These are phyloP conservation scores for Drosophila truncata DNA, from an alignment of 1,140 invertebrate species.

Conservation along the genomic window DNA sequence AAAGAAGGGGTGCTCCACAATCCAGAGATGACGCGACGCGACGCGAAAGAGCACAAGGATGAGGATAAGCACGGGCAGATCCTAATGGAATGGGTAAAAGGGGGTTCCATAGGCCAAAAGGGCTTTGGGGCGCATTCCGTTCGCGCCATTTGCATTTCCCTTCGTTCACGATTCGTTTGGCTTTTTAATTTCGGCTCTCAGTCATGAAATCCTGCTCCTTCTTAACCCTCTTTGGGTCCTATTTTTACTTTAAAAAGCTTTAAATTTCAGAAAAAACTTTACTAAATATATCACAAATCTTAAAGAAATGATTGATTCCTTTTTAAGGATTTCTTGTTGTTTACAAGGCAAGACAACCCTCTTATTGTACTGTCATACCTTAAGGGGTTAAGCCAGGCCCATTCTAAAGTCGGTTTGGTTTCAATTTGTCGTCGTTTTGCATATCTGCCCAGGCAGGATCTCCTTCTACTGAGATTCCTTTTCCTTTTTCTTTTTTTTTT, in stretches of 20 bases:
- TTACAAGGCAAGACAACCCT: not conserved
- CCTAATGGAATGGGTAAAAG: fast-evolving
- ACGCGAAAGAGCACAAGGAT: not conserved
- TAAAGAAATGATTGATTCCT: not conserved
- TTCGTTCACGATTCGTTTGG: conserved; percentile 36
- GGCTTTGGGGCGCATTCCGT: conserved; percentile 57
- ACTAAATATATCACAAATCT: not conserved
- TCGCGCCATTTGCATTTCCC: conserved; percentile 64
- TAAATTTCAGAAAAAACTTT: not conserved
- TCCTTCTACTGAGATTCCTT: not conserved
- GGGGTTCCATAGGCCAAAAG: conserved; percentile 40
- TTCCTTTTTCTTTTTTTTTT: too few species aligned
- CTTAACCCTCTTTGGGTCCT: not conserved
- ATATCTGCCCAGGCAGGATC: conserved; percentile 19
- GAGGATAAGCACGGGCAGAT: not conserved
- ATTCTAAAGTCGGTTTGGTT: not conserved
- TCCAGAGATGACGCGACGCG: not conserved
- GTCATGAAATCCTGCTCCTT: conserved; percentile 10
- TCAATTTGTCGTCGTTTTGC: conserved; percentile 31
- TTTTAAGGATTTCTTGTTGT: not conserved
- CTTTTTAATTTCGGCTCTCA: conserved; percentile 39
- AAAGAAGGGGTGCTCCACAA: not conserved
- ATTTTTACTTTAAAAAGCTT: not conserved
- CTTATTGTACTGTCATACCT: not conserved
- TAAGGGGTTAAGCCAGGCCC: not conserved